phyloP scores from a whole-genome alignment of 1,140 invertebrate genomes.

The Xylocopa sonorina region DNA sequence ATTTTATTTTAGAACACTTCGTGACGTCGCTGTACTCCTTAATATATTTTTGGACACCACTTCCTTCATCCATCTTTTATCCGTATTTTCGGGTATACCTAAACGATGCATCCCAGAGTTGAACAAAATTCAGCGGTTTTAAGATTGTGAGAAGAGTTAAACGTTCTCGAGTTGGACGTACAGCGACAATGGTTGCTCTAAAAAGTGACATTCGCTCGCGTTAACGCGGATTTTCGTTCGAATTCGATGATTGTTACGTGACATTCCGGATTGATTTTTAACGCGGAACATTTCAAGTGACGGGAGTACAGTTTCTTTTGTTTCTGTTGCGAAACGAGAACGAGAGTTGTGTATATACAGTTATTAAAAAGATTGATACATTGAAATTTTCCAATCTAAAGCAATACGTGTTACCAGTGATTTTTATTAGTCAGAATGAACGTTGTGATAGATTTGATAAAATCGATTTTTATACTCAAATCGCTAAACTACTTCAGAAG shows the following conservation, averaged over 20 bases:
- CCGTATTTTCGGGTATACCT: constrained; percentile 15
- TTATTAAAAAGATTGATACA: background rate
- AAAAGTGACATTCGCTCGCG: background rate
- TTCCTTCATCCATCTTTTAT: constrained; percentile 45
- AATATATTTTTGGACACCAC: constrained; percentile 63
- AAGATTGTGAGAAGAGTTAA: constrained; percentile 1
- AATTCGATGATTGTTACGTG: background rate
- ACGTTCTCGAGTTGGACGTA: background rate
- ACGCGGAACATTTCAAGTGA: background rate
- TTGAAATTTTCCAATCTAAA: background rate
- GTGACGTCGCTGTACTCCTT: constrained; percentile 45
- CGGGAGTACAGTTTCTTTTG: background rate
- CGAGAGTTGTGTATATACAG: constrained; percentile 2
- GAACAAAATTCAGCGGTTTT: background rate
- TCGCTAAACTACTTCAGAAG: background rate
- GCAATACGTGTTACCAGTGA: background rate
- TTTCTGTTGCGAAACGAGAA: background rate
- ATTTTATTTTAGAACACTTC: constrained; percentile 18
- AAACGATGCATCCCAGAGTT: constrained; percentile 33
- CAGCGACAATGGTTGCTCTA: background rate
- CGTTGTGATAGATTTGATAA: background rate
- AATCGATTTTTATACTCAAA: background rate
- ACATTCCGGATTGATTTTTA: background rate
- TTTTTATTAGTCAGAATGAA: background rate
- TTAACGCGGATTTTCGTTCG: background rate